Evolutionary conservation across 2,113 vertebrate species (phyloP), one percentile per base, ranked within the genome.

Genomic region (Thinocorus orbignyianus): DNA sequence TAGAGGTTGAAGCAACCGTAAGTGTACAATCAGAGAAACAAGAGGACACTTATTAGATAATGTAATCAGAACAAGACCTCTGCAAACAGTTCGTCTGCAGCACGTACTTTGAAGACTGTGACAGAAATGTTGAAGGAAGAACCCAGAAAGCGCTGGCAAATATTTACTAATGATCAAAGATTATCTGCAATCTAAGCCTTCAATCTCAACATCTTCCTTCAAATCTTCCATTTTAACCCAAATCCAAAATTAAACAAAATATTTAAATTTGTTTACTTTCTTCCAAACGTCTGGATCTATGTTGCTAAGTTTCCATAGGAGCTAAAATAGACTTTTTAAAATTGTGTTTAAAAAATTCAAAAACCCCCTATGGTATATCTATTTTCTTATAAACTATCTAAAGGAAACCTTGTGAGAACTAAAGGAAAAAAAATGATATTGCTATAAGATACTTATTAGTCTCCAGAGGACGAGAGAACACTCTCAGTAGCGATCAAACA

Each of bases 21-120:
- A 80, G 91, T 49, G 49, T 83, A 90, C 72, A 95, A 49, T 97
- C 96, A 90, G 48, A 90, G 80, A 95, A 92, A 86, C 55, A 86
- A 66, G 74, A 96, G 86, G 55, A 92, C 71, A 62, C 55, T 91
- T 88, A 84, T 58, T 85, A 60, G 62, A 2, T 3, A 73, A 81
- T 1, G 16, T 9, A 49, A 88, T 86, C 62, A 91, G 31, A 4
- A 35, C 1, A 9, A 85, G 61, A 69, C 17, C 61, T 49, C 6
- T 58, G 69, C 46, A 71, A 86, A 89, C 52, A 85, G 48, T 90
- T 93, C 10, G 73, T 62, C 74, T 83, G 81, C 76, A 64, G 51
- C n/a, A 37, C 7, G 10, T 33, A 31, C 42, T 89, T 69, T 73
- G 61, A 69, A 82, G 33, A 26, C 25, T n/a, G 6, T 35, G 39